Percentiles rank a stretch among this genome's conserved stretches.
Evolutionary conservation across 2,113 vertebrate species (phyloP).

Genomic region (Bettongia penicillata): DNA sequence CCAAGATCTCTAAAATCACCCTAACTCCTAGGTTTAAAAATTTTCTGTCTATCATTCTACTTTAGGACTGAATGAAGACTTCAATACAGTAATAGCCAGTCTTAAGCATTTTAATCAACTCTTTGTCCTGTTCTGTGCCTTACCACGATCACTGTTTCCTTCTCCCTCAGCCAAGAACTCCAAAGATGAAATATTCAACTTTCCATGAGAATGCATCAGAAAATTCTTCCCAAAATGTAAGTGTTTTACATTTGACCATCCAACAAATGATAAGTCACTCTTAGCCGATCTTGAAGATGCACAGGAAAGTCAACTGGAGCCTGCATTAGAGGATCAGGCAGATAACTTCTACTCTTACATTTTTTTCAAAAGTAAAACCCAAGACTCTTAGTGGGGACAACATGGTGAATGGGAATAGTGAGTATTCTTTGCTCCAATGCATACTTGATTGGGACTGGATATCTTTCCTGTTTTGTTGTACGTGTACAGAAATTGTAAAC

Average conservation of each 20-base stretch:
- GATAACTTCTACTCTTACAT: slow-evolving; percentile 63
- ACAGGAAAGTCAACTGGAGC: slow-evolving; percentile 55
- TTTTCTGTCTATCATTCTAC: too few relatives aligned
- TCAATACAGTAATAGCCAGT: background rate
- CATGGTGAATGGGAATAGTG: slow-evolving; percentile 67
- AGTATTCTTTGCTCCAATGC: slow-evolving; percentile 25
- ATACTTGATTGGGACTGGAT: background rate
- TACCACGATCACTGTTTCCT: background rate
- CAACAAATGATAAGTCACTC: slow-evolving; percentile 28
- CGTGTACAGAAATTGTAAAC: background rate
- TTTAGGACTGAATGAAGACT: background rate
- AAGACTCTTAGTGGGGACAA: slow-evolving; percentile 66
- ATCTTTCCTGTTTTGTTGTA: background rate
- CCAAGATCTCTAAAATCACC: background rate
- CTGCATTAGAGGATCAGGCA: slow-evolving; percentile 54
- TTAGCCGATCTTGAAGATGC: slow-evolving; percentile 43
- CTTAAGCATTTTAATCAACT: background rate
- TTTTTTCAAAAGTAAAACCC: slow-evolving; percentile 47
- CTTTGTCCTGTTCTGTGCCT: background rate
- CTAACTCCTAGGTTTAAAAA: background rate
- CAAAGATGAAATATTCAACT: slow-evolving; percentile 29
- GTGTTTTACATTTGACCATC: slow-evolving; percentile 77
- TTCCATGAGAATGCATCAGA: slow-evolving; percentile 63
- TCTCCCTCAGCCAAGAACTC: background rate
- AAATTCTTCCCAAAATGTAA: slow-evolving; percentile 71